Evolutionary conservation across 2,888 invertebrate genomes (phyloP).

Genomic region (Leucophora obtusa): DNA sequence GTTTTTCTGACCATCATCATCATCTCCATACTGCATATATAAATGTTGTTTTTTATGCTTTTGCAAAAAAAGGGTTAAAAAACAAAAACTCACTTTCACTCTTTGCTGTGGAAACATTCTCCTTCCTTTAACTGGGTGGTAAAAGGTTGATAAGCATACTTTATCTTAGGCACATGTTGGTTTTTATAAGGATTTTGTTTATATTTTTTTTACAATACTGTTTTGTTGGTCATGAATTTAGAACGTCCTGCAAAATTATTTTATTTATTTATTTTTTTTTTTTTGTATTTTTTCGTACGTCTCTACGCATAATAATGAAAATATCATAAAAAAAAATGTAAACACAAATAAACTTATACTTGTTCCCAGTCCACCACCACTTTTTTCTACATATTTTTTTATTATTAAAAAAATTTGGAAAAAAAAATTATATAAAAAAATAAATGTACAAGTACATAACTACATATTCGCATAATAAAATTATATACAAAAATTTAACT

Average conservation of each 20-base stretch:
- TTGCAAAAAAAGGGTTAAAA: slow-evolving; percentile 27
- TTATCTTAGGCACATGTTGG: slow-evolving; percentile 61
- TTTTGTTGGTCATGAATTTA: slow-evolving; percentile 61
- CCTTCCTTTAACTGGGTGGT: slow-evolving; percentile 15
- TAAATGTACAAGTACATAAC: no score
- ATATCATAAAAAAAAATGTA: slow-evolving; percentile 59
- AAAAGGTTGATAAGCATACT: slow-evolving; percentile 61
- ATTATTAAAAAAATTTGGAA: no score
- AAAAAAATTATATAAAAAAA: no score
- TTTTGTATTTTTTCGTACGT: slow-evolving; percentile 47
- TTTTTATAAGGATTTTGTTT: slow-evolving; percentile 22
- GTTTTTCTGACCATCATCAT: slow-evolving; percentile 56
- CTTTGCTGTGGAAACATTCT: not conserved
- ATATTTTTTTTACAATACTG: slow-evolving; percentile 2
- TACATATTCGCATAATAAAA: no score
- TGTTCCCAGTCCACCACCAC: not conserved
- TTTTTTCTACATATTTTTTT: not conserved
- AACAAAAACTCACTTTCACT: not conserved
- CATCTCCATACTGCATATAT: slow-evolving; percentile 70
- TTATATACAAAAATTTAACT: no score
- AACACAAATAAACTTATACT: slow-evolving; percentile 40
- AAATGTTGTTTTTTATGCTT: slow-evolving; percentile 5
- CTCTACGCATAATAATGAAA: slow-evolving; percentile 65
- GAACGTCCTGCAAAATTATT: slow-evolving; percentile 59
- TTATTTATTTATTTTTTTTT: no score